Evolutionary conservation across 64 coral and sea anemone species (phyloP), one percentile per base, ranked within the genome.

Genomic region (Porites lutea): DNA sequence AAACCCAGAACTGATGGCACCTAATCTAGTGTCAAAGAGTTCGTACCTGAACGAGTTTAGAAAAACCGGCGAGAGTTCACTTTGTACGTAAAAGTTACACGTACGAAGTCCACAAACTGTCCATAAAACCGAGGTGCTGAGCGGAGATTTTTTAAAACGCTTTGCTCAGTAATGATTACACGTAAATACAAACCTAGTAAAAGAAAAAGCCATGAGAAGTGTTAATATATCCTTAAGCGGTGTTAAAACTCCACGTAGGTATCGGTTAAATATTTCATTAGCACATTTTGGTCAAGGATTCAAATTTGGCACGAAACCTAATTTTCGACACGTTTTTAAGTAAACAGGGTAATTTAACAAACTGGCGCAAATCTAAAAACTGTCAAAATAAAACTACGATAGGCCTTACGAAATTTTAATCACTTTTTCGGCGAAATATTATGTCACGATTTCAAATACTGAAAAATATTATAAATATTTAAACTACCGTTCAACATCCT

Each of bases 311-410:
- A 48, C 63, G 44, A 66, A 82, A 65, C 65, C 59, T 15, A 82
- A 65, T 65, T 82, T 82, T 19, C 6, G 13, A 1, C 13, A 9
- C 44, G 48, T 23, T 68, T 18, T 53, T 52, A 84, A 84, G 62
- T 84, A 50, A 84, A 84, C 81, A 83, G 4, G 59, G 44, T 44
- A 83, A 27, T 52, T 64, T 65, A 67, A 68, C 61, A 84, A 84
- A 84, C 16, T 22, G 64, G 45, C 46, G 47, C 19, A 68, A 84
- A 84, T 84, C 52, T 68, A 19, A 84, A 84, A 84, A 65, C 48
- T 68, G 61, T 52, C 62, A 66, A 18, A 48, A 65, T 52, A 69
- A 52, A 67, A 68, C 52, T 68, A 18, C 37, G 47, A 19, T 76
- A 19, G 5, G 45, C 19, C 16, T 19, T 51, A 13, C 16, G 73